Percentiles rank a stretch among this genome's conserved stretches.
Evolutionary conservation across 2,888 invertebrate genomes (phyloP).

Genomic region (Eupeodes latifasciatus): DNA sequence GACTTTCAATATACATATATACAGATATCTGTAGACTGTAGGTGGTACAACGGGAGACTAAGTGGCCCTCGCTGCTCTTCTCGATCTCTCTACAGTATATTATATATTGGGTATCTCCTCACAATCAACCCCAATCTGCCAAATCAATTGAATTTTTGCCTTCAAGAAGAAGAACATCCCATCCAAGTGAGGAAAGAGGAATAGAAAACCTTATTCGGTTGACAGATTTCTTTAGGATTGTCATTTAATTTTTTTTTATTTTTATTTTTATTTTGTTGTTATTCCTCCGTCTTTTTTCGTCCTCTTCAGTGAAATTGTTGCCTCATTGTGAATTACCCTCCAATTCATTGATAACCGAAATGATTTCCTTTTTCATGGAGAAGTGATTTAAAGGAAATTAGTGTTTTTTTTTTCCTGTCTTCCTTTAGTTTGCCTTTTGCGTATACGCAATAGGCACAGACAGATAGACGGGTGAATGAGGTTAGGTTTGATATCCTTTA

Average conservation of each 20-base stretch:
- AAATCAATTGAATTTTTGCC: conserved; percentile 75
- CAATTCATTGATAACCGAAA: conserved; percentile 75
- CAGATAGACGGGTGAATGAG: background rate
- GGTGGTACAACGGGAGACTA: conserved; percentile 41
- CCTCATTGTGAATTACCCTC: conserved; percentile 67
- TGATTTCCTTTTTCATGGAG: conserved; percentile 60
- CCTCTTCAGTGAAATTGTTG: background rate
- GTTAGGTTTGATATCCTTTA: conserved; percentile 31
- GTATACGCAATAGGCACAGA: background rate
- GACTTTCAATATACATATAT: conserved; percentile 7
- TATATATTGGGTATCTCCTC: conserved; percentile 43
- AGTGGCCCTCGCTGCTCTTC: conserved; percentile 51
- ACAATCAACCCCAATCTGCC: conserved; percentile 75
- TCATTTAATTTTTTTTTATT: conserved; percentile 14
- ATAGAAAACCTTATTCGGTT: conserved; percentile 47
- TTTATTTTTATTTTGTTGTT: conserved; percentile 4
- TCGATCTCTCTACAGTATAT: background rate
- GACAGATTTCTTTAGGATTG: conserved; percentile 59
- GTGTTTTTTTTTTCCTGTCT: conserved; percentile 50
- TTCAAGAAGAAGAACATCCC: conserved; percentile 19
- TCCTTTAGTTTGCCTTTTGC: no score
- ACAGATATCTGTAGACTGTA: background rate
- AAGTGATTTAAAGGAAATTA: conserved; percentile 71
- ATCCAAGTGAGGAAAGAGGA: conserved; percentile 46
- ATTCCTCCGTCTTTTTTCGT: background rate